Evolutionary conservation across 2,113 vertebrate species (phyloP), one percentile per base, ranked within the genome.

Genomic region (Pyrgilauda ruficollis): DNA sequence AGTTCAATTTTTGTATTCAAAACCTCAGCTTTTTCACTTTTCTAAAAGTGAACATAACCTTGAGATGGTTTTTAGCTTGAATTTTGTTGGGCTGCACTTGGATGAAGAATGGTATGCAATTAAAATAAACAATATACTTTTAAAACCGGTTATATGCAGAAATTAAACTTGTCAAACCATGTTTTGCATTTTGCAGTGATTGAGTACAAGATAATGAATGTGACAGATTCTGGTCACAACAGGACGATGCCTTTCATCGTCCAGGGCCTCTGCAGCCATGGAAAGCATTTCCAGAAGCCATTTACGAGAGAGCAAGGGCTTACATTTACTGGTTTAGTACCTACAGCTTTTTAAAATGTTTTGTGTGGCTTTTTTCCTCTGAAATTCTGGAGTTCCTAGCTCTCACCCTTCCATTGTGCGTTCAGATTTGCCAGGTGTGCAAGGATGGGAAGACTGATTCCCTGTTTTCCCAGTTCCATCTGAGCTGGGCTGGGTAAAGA

Each of bases 111-210:
- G 37, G 37, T 63, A 53, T 68, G 50, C 73, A 84, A 75, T 75
- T 94, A 86, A 86, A 95, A 90, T 67, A 90, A 84, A 74, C 59
- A 66, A 50, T 86, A 73, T 49, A 22, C 27, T 74, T 89, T 77
- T 39, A 26, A 89, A 95, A 72, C 37, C 43, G 62, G 44, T 75
- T 82, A 49, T 75, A 92, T 75, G 43, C 39, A 75, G 84, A 94
- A 84, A 81, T n/a, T n/a, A 70, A 94, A 61, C 78, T 82, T 94
- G 79, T 88, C 87, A 93, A 90, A 50, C 73, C 24, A 19, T 21
- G 18, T 81, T 81, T 90, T 90, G 85, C 18, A 20, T 94, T 93
- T 93, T 47, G 28, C 10, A 84, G 37, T 67, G 72, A 64, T 49
- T 88, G 80, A 94, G 35, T 46, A 67, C 55, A 69, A 89, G 30